Evolutionary conservation across 2,888 invertebrate genomes (phyloP).

Genomic region (Deroplatys truncata): DNA sequence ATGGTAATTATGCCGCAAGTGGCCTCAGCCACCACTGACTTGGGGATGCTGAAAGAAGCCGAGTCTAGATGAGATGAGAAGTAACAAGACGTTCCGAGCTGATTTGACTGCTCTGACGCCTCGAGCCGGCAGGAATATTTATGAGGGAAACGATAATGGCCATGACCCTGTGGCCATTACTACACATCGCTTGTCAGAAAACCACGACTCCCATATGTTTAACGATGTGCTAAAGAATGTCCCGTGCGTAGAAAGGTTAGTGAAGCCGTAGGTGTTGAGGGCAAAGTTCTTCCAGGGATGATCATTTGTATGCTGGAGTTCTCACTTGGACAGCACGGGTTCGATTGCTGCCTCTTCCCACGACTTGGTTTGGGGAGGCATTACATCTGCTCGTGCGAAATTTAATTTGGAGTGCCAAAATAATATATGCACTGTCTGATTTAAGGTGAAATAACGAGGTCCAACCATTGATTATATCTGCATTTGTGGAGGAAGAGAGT

Average conservation of each 20-base stretch:
- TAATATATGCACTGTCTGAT: not conserved
- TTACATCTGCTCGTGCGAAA: not conserved
- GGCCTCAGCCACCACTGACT: not conserved
- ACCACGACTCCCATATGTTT: conserved; percentile 2
- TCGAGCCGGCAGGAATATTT: conserved; percentile 22
- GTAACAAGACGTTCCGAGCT: conserved; percentile 11
- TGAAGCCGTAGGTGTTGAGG: not conserved
- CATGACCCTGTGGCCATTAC: conserved; percentile 24
- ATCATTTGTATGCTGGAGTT: not conserved
- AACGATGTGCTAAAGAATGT: conserved; percentile 24
- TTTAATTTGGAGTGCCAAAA: not conserved
- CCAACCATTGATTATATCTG: too few relatives aligned
- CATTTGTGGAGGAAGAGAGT: too few relatives aligned
- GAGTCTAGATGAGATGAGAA: not conserved
- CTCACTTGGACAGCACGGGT: not conserved
- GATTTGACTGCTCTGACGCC: conserved; percentile 6
- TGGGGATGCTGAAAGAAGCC: not conserved
- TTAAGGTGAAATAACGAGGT: too few relatives aligned
- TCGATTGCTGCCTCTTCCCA: not conserved
- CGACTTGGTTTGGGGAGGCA: not conserved
- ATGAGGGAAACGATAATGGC: conserved; percentile 25
- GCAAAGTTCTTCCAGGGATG: not conserved
- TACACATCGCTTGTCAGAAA: conserved; percentile 25
- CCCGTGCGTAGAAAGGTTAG: not conserved
- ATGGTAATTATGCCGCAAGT: not conserved